Conservation (phyloP, 2,888 invertebrate species). For the Tanytarsus gracilentus region DNA sequence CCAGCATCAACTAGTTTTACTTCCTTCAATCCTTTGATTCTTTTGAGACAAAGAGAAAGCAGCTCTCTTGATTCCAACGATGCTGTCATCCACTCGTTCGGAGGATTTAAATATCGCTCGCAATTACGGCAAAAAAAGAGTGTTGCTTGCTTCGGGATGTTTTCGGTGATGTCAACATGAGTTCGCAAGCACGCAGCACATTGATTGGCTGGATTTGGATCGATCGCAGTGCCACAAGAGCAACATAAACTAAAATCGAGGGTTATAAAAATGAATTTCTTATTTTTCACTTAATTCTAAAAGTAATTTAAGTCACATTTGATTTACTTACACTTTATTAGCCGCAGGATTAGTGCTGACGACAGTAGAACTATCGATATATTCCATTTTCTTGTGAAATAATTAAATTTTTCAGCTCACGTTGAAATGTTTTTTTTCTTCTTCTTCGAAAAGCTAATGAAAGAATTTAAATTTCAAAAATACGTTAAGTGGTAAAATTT, state of each 20-base stretch:
- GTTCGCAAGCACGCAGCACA: conserved; percentile 89
- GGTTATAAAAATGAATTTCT: too few relatives aligned
- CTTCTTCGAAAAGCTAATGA: too few relatives aligned
- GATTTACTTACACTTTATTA: not conserved
- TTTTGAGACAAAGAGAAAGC: conserved; percentile 82
- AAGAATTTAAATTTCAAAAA: too few relatives aligned
- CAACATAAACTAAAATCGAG: conserved; percentile 66
- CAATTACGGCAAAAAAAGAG: conserved; percentile 87
- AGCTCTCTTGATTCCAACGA: conserved; percentile 86
- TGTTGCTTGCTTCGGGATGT: conserved; percentile 87
- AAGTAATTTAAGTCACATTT: too few relatives aligned
- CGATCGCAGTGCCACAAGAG: conserved; percentile 84
- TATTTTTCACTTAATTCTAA: too few relatives aligned
- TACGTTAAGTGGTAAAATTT: too few relatives aligned
- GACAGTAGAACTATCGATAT: not conserved
- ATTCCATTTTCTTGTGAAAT: conserved; percentile 19
- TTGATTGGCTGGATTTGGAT: conserved; percentile 95
- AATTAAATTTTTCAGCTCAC: too few relatives aligned
- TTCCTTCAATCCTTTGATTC: conserved; percentile 77
- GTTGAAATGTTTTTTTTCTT: too few relatives aligned
- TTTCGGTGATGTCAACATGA: conserved; percentile 90
- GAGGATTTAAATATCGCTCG: conserved; percentile 90
- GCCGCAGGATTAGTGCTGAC: not conserved
- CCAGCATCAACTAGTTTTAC: conserved; percentile 91
- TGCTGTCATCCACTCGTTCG: conserved; percentile 76